phyloP scores from a whole-genome alignment of 2,888 invertebrate species.

The Drosophila neutralis region DNA sequence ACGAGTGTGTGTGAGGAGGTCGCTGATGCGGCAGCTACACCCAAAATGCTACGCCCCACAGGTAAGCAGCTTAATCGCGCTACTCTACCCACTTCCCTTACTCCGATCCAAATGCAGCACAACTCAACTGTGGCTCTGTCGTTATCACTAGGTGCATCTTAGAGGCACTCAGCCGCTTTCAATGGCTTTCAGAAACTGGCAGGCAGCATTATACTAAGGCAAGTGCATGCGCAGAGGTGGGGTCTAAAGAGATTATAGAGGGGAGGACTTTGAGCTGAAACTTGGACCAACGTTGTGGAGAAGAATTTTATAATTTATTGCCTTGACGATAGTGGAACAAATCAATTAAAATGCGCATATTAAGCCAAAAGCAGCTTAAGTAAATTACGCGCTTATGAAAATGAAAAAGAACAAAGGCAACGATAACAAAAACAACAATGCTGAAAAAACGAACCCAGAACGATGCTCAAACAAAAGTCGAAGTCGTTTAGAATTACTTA shows the following conservation, averaged over 20 bases:
- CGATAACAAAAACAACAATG: constrained; percentile 14
- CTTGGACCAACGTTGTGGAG: constrained; percentile 15
- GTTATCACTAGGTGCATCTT: constrained; percentile 81
- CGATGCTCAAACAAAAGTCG: constrained; percentile 46
- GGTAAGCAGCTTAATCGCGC: constrained; percentile 79
- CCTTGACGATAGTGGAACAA: constrained; percentile 81
- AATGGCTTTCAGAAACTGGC: constrained; percentile 69
- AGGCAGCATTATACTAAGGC: constrained; percentile 29
- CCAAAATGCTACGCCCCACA: constrained; percentile 76
- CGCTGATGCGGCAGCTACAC: constrained; percentile 76
- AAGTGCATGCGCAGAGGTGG: constrained; percentile 36
- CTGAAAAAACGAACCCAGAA: constrained; percentile 1
- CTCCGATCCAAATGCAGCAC: neutral
- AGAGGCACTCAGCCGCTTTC: constrained; percentile 78
- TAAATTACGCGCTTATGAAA: constrained; percentile 78
- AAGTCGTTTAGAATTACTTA: constrained; percentile 67
- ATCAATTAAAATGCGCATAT: constrained; percentile 82
- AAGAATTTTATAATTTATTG: constrained; percentile 78
- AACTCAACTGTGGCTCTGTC: constrained; percentile 28
- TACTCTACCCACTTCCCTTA: neutral
- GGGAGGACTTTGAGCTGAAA: constrained; percentile 2
- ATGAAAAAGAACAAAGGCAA: constrained; percentile 34
- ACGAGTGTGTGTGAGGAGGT: constrained; percentile 37
- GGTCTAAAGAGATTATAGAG: neutral
- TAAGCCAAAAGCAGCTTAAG: constrained; percentile 81